phyloP scores from a whole-genome alignment of 2,888 invertebrate genomes.

The Pyrrhia umbra region DNA sequence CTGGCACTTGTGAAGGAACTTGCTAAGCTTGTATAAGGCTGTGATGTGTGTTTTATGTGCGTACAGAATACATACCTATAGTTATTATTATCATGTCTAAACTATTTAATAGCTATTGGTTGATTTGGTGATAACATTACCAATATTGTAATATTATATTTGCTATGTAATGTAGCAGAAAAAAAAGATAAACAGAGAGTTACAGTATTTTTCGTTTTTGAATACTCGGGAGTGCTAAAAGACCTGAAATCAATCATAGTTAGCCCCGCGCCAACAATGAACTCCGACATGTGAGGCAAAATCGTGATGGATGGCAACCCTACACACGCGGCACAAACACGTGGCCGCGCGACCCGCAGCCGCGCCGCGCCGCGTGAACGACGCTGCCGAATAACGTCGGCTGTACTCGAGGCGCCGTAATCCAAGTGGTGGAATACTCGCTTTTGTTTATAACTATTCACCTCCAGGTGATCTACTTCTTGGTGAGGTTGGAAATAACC shows the following conservation, averaged over 20 bases:
- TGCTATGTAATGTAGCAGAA: neutral
- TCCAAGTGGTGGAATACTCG: conserved; percentile 23
- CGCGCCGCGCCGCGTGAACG: conserved; percentile 10
- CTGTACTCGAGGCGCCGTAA: conserved; percentile 20
- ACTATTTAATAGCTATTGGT: too few relatives aligned
- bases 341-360: neutral
- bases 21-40: too few relatives aligned
- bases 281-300: conserved; percentile 38
- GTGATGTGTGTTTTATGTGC: too few relatives aligned
- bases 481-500: neutral
- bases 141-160: too few relatives aligned
- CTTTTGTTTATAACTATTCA: conserved; percentile 40
- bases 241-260: conserved; percentile 50
- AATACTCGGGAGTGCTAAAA: conserved; percentile 8
- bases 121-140: too few relatives aligned
- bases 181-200: conserved; percentile 3
- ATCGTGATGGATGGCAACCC: conserved; percentile 43
- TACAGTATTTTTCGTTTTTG: conserved; percentile 6
- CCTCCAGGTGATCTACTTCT: neutral
- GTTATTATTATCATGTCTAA: too few relatives aligned
- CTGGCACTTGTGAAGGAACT: too few relatives aligned
- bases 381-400: neutral
- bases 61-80: too few relatives aligned
- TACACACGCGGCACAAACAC: neutral
- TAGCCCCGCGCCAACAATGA: conserved; percentile 21